A percentile compares a stretch with the other conserved stretches of the same genome.
Evolutionary conservation across 2,888 invertebrate species (phyloP).

Genomic region (Stomorhina lunata): DNA sequence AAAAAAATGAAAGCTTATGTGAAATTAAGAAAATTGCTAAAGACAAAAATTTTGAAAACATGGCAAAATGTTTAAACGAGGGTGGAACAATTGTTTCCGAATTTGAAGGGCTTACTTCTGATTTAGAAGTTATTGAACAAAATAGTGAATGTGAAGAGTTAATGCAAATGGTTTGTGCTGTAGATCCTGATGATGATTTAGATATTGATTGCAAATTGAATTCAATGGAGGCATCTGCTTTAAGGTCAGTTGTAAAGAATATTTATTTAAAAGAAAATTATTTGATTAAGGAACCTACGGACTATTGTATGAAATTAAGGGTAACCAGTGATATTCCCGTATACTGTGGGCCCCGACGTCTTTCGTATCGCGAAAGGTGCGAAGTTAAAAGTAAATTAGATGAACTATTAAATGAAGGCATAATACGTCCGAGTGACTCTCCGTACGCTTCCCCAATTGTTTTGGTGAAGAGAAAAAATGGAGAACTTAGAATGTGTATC

Average conservation of each 20-base stretch:
- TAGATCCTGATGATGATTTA: background rate
- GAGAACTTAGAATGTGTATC: background rate
- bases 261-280: background rate
- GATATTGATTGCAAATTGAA: background rate
- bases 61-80: background rate
- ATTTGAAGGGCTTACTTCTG: background rate
- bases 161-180: background rate
- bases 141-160: too few species aligned
- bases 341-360: background rate
- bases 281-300: background rate
- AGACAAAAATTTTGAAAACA: background rate
- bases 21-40: background rate
- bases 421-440: too few species aligned
- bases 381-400: too few species aligned
- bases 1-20: too few species aligned
- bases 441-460: too few species aligned
- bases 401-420: too few species aligned
- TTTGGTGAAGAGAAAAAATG: background rate
- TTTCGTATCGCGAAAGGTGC: background rate
- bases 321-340: background rate
- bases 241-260: background rate
- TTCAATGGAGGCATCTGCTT: background rate
- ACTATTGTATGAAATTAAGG: too few species aligned
- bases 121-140: background rate
- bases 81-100: background rate